These are phyloP conservation scores for Nerophis ophidion DNA, from an alignment of 2,113 vertebrate species.

Conservation along the genomic window DNA sequence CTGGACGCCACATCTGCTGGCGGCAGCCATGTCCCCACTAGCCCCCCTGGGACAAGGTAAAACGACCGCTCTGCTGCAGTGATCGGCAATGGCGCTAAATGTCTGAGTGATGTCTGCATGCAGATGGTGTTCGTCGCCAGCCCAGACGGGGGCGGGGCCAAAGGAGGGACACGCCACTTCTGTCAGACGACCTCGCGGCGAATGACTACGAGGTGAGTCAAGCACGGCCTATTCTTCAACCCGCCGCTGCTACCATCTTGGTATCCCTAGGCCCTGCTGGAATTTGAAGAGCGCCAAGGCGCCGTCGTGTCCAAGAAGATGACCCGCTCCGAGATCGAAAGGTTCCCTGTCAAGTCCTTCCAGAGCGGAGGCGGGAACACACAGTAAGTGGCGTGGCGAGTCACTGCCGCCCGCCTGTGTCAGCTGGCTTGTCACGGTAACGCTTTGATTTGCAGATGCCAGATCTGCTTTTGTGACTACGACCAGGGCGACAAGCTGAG, in stretches of 20 bases:
- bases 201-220: conserved; percentile 72
- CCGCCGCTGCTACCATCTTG: neutral
- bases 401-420: neutral
- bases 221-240: neutral
- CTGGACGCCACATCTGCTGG: conserved; percentile 60
- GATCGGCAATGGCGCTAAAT: too few species aligned
- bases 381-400: conserved; percentile 51
- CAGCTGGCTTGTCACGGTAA: neutral
- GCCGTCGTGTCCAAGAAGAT: conserved; percentile 60
- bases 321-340: conserved; percentile 59
- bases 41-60: too few species aligned
- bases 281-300: conserved; percentile 71
- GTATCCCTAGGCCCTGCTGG: conserved; percentile 64
- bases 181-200: conserved; percentile 52
- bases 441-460: conserved; percentile 61
- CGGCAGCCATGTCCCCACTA: neutral
- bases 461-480: conserved; percentile 75
- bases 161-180: conserved; percentile 17
- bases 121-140: neutral
- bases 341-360: conserved; percentile 69
- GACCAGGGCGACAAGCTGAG: conserved; percentile 61
- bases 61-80: too few species aligned
- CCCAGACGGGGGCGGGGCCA: conserved; percentile 35
- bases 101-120: too few species aligned
- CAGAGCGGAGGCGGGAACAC: conserved; percentile 47